Conservation (phyloP, 2,888 invertebrate genomes). For the Hydroisotoma schaefferi region DNA sequence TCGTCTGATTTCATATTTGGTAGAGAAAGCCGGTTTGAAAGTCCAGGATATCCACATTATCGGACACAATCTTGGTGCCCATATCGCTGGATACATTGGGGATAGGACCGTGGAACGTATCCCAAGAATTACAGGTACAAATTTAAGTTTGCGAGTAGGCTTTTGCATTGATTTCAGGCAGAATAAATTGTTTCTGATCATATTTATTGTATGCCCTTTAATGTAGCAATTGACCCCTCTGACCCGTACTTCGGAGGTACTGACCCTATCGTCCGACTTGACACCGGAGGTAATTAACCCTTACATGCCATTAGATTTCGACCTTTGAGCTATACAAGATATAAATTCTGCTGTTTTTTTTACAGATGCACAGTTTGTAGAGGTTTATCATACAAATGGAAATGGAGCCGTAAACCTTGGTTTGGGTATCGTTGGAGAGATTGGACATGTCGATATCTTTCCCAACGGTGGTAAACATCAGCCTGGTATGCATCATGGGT, state of each 20-base stretch:
- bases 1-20: constrained; percentile 41
- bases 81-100: constrained; percentile 48
- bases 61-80: constrained; percentile 49
- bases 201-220: neutral
- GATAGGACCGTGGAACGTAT: constrained; percentile 42
- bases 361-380: constrained; percentile 63
- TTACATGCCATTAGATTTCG: too few species aligned
- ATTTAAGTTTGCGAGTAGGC: neutral
- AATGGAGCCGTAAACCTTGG: constrained; percentile 32
- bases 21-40: constrained; percentile 35
- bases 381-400: constrained; percentile 64
- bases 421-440: constrained; percentile 35
- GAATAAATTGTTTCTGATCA: neutral
- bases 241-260: constrained; percentile 60
- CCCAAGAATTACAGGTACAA: constrained; percentile 46
- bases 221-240: constrained; percentile 62
- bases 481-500: neutral
- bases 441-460: constrained; percentile 53
- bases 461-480: constrained; percentile 49
- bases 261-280: constrained; percentile 56
- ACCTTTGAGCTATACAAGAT: too few species aligned
- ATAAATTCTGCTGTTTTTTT: too few species aligned
- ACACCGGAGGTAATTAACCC: too few species aligned
- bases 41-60: constrained; percentile 43
- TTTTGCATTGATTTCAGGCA: neutral